Evolutionary conservation across 1,140 invertebrate species (phyloP), one percentile per base, ranked within the genome.

Genomic region (Macrobrachium nipponense): DNA sequence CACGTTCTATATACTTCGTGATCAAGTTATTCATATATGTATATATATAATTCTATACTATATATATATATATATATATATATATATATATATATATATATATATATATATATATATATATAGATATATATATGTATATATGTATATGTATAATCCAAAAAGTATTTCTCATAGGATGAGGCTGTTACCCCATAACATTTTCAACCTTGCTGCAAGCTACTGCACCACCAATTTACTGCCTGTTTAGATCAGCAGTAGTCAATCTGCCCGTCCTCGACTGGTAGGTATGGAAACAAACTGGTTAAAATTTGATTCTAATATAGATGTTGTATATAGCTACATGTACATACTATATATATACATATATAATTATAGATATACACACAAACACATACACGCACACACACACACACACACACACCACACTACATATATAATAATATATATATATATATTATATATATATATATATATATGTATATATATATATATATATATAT

Each of bases 401-500:
- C 5, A 51, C 5, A 70, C 27, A 70, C 8, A 70, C 4, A 70
- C 4, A 70, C 4, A 27, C 15, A 70, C 6, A 70, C 15, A 23
- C n/a, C n/a, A n/a, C n/a, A n/a, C n/a, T 27, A 70, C 3, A n/a
- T n/a, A 68, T 12, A 68, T 27, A 20, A 2, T 20, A 0, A n/a
- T n/a, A 18, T n/a, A 68, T 27, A 68, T 27, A n/a, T 7, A n/a
- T 70, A 70, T 70, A 20, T 2, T 70, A 70, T 70, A 23, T 70
- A 15, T 27, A 23, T 23, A 23, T 23, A 23, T 70, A 70, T 23
- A 70, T 70, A 23, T 70, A 70, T 70, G 23, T 70, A 70, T 70
- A 70, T 70, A 70, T 70, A 70, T 70, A 70, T 23, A 70, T 70
- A 70, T 70, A 70, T 70, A 70, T 70, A 70, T 70, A 23, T 70